phyloP scores from a whole-genome alignment of 2,113 vertebrate species.

The Triplophysa dalaica region DNA sequence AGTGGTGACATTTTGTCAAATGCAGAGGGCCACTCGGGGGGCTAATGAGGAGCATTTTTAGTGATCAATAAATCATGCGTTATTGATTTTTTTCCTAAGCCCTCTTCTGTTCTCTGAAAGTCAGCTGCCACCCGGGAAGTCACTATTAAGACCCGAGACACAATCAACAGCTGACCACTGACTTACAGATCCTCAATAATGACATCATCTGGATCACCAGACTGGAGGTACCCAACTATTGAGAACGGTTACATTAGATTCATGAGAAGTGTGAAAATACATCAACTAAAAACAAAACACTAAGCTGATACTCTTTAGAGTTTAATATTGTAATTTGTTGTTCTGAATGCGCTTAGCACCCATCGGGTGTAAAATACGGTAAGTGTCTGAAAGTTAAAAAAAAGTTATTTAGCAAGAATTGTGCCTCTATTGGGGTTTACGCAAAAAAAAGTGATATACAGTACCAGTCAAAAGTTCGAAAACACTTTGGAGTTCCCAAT shows the following conservation, averaged over 20 bases:
- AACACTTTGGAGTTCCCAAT: too few species aligned
- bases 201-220: background rate
- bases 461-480: too few species aligned
- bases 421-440: too few species aligned
- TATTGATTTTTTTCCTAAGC: slow-evolving; percentile 77
- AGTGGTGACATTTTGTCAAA: slow-evolving; percentile 78
- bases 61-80: slow-evolving; percentile 84
- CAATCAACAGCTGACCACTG: slow-evolving; percentile 54
- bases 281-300: background rate
- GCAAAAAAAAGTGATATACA: too few species aligned
- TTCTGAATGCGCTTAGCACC: too few species aligned
- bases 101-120: slow-evolving; percentile 77
- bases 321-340: too few species aligned
- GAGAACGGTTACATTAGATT: background rate
- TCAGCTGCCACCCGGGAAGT: slow-evolving; percentile 60
- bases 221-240: background rate
- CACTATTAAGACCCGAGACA: slow-evolving; percentile 34
- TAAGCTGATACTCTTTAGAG: background rate
- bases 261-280: background rate
- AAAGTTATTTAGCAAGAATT: too few species aligned
- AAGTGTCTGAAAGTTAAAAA: too few species aligned
- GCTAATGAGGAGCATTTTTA: slow-evolving; percentile 80
- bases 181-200: background rate
- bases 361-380: too few species aligned
- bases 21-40: slow-evolving; percentile 74